Percentiles rank a stretch among this genome's conserved stretches.
Conservation (phyloP, 1,140 invertebrate species). For the Maconellicoccus hirsutus region DNA sequence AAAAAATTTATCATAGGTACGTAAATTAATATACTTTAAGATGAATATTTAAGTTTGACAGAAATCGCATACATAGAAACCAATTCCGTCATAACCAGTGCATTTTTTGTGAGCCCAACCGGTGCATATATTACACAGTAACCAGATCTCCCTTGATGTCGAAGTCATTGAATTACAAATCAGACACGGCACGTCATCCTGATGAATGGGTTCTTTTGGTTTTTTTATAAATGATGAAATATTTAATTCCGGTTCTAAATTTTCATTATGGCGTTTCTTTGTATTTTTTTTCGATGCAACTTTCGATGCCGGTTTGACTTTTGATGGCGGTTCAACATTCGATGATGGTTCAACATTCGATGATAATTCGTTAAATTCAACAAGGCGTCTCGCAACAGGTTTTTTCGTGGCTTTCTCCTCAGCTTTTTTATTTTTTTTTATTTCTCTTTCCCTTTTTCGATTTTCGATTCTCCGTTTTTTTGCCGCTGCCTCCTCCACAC, state of each 20-base stretch:
- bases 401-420: no score
- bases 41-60: neutral
- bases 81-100: neutral
- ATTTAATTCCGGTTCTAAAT: neutral
- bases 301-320: neutral
- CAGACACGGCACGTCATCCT: neutral
- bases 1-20: neutral
- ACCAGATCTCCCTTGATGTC: neutral
- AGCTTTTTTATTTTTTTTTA: no score
- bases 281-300: neutral
- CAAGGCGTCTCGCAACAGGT: no score
- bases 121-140: neutral
- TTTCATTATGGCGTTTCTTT: neutral
- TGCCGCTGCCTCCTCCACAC: no score
- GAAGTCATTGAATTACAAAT: neutral
- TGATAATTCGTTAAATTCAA: no score
- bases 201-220: neutral
- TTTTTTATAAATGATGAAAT: neutral
- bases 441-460: no score
- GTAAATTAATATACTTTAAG: neutral
- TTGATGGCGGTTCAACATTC: no score
- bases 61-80: neutral
- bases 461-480: no score
- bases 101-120: conserved; percentile 12
- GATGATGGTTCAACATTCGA: no score